Conservation (phyloP, 2,888 invertebrate genomes). For the Tridacna gigas region DNA sequence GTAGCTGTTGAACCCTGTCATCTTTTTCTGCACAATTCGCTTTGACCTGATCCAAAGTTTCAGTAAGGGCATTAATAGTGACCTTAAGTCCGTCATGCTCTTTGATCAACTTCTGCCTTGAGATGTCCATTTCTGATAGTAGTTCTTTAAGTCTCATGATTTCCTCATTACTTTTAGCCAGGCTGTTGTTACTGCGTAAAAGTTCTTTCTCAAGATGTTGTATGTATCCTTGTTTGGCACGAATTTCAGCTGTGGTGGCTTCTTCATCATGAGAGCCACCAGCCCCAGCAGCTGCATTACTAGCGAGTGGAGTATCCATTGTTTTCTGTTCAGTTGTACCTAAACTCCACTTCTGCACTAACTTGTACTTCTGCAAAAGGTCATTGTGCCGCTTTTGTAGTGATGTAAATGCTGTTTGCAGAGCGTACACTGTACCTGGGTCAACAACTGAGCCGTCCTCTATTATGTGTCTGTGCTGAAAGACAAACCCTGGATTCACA, state of each 20-base stretch:
- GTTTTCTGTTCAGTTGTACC: background rate
- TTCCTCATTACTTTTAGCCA: slow-evolving; percentile 43
- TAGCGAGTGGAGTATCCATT: slow-evolving; percentile 6
- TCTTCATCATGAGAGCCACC: slow-evolving; percentile 55
- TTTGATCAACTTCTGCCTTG: slow-evolving; percentile 1
- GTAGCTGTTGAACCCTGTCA: slow-evolving; percentile 33
- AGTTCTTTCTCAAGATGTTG: slow-evolving; percentile 55
- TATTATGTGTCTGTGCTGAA: background rate
- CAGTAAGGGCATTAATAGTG: slow-evolving; percentile 11
- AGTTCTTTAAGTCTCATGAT: slow-evolving; percentile 36
- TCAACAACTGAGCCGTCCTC: slow-evolving; percentile 2
- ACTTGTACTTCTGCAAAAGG: slow-evolving; percentile 37
- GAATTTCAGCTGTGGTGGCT: slow-evolving; percentile 35
- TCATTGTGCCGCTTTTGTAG: slow-evolving; percentile 69
- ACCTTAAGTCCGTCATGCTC: slow-evolving; percentile 35
- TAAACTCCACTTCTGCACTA: slow-evolving; percentile 22
- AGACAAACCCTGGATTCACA: slow-evolving; percentile 15
- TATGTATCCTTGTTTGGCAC: slow-evolving; percentile 53
- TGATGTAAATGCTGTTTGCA: slow-evolving; percentile 70
- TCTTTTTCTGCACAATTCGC: slow-evolving; percentile 28
- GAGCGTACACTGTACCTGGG: slow-evolving; percentile 66
- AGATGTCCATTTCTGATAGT: slow-evolving; percentile 28
- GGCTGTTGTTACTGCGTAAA: slow-evolving; percentile 29
- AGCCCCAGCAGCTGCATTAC: slow-evolving; percentile 43
- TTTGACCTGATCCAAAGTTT: slow-evolving; percentile 27